Base-by-base conservation (phyloP, 2,113 vertebrate species). In the Heterotilapia buettikoferi region DNA sequence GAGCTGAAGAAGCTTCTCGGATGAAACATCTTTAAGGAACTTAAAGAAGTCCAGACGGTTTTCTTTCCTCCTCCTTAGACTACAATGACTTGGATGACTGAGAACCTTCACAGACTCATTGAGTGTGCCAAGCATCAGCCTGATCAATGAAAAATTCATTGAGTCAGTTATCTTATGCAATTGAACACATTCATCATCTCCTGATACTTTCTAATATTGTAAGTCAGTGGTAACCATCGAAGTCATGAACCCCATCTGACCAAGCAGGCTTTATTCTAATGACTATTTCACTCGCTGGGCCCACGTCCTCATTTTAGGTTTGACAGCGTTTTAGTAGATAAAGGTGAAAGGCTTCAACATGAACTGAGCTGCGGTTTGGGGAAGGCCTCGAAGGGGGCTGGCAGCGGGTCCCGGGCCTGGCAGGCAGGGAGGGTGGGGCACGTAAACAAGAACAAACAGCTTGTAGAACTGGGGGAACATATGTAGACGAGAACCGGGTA, bases 271-370 rank as follows among this genome's bases (percentile, higher is more conserved):
- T 54, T 21, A 19, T 21, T 54, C 9, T 54, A 54, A 54, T 54
- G n/a, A 54, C 26, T 29, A 59, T 7, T 59, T 36, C 31, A 6
- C 31, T 31, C 31, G 2, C 31, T 31, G 31, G 31, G 31, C 31
- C 21, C 29, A 61, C 16, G 29, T 33, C 57, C 57, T 61, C 3
- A 0, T 61, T 0, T 19, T 33, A 61, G 57, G 29, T 4, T 61
- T 0, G 57, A 61, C 0, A 0, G 57, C 0, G 0, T 61, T 61
- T 33, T 61, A 61, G 16, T 1, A 33, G 57, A 6, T 10, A 16
- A 61, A 33, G 57, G 57, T 61, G 0, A 61, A 61, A 10, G 57
- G 57, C 29, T 61, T 61, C 5, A 1, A 61, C 29, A 0, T 33
- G 29, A 61, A 10, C 29, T 10, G 24, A 59, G 24, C 24, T 59